These are phyloP conservation scores for Pocota personata DNA, from an alignment of 2,888 invertebrate genomes.

Conservation along the genomic window DNA sequence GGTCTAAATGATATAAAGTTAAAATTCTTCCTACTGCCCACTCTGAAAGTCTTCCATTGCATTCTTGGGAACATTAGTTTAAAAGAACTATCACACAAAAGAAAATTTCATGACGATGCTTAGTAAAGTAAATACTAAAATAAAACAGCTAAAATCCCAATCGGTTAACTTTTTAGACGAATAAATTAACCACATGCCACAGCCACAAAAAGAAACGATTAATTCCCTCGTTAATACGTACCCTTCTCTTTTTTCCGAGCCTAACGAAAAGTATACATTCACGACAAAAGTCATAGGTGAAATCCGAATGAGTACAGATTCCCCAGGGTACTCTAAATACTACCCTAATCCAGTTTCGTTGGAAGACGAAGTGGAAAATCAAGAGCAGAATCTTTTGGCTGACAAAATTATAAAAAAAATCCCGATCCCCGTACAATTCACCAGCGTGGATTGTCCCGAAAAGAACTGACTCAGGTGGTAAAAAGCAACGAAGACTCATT, in stretches of 20 bases:
- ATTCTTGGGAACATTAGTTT: too few species aligned
- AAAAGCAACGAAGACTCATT: too few species aligned
- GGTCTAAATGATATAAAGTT: too few species aligned
- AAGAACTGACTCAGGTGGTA: too few species aligned
- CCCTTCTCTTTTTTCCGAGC: neutral
- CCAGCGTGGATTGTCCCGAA: slow-evolving; percentile 44
- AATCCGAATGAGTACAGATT: neutral
- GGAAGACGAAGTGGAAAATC: neutral
- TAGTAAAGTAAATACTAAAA: too few species aligned
- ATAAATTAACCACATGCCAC: neutral
- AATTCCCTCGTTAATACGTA: slow-evolving; percentile 3
- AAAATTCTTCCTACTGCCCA: too few species aligned
- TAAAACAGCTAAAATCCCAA: too few species aligned
- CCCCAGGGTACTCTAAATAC: neutral
- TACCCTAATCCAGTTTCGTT: neutral
- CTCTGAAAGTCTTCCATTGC: too few species aligned
- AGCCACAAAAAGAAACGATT: neutral
- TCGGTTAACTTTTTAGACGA: slow-evolving; percentile 10
- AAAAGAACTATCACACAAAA: too few species aligned
- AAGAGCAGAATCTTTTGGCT: slow-evolving; percentile 7
- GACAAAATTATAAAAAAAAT: slow-evolving; percentile 18
- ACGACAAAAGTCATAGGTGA: slow-evolving; percentile 34
- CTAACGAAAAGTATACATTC: slow-evolving; percentile 16
- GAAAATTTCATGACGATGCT: too few species aligned
- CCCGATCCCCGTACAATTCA: slow-evolving; percentile 48